Conservation (phyloP, 2,797 vertebrate species). For the Peromyscus melanophrys region DNA sequence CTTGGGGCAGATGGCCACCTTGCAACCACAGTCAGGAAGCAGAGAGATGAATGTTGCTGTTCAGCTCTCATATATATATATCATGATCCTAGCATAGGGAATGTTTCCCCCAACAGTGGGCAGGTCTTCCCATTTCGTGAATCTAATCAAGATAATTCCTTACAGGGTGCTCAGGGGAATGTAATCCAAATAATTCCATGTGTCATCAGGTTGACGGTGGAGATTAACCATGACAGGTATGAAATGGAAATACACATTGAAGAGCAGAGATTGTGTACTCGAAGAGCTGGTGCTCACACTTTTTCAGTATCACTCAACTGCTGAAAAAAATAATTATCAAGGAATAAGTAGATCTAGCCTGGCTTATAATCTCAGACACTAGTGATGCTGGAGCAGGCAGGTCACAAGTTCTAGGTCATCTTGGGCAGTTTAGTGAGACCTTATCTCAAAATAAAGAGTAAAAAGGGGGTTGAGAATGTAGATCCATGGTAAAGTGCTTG, state of each 20-base stretch:
- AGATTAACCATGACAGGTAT: background rate
- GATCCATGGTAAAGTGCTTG: background rate
- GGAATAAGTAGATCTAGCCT: slow-evolving; percentile 8
- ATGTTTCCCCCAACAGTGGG: background rate
- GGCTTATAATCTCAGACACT: background rate
- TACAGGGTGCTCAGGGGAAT: background rate
- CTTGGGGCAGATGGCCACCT: background rate
- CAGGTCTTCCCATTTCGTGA: background rate
- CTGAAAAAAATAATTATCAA: slow-evolving; percentile 16
- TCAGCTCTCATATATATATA: no score
- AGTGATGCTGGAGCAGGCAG: background rate
- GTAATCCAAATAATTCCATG: background rate
- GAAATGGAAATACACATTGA: background rate
- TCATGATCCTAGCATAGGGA: background rate
- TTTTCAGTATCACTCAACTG: slow-evolving; percentile 51
- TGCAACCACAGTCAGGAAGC: background rate
- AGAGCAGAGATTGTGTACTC: background rate
- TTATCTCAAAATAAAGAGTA: background rate
- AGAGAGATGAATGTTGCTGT: background rate
- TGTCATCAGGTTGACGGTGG: background rate
- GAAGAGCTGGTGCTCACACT: slow-evolving; percentile 17
- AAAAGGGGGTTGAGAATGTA: background rate
- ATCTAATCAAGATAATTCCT: background rate
- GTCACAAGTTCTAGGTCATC: background rate
- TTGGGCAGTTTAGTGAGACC: background rate